These are phyloP conservation scores for Charadrius vociferus DNA, from an alignment of 2,113 vertebrate genomes.

Conservation along the genomic window DNA sequence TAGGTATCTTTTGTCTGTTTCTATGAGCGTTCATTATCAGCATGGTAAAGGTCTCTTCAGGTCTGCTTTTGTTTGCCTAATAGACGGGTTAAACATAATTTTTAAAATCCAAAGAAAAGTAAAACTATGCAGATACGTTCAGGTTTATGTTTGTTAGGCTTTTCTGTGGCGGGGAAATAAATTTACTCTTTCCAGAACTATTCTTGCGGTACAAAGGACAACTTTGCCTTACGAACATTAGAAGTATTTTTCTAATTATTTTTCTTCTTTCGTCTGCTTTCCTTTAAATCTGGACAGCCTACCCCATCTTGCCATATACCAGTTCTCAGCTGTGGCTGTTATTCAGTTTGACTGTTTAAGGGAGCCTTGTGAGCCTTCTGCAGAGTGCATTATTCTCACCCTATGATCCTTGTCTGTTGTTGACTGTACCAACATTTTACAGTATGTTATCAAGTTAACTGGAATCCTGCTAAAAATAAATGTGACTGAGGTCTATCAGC, in stretches of 20 bases:
- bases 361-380: not conserved
- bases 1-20: not conserved
- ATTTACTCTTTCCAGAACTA: not conserved
- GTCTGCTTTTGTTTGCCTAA: not conserved
- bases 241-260: not conserved
- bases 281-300: not conserved
- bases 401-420: not conserved
- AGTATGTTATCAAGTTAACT: not conserved
- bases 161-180: not conserved
- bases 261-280: not conserved
- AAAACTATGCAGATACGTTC: not conserved
- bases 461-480: not conserved
- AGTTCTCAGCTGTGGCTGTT: not conserved
- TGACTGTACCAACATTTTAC: not conserved
- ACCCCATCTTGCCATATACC: not conserved
- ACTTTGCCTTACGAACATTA: not conserved
- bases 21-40: not conserved
- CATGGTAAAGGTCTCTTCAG: not conserved
- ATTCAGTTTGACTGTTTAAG: not conserved
- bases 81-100: not conserved
- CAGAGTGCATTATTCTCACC: not conserved
- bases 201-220: not conserved
- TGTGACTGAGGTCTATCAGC: not conserved
- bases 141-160: not conserved
- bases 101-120: not conserved